A percentile compares a stretch with the other conserved stretches of the same genome.
Conservation (phyloP, 2,888 invertebrate species). For the Folsomia manolachei region DNA sequence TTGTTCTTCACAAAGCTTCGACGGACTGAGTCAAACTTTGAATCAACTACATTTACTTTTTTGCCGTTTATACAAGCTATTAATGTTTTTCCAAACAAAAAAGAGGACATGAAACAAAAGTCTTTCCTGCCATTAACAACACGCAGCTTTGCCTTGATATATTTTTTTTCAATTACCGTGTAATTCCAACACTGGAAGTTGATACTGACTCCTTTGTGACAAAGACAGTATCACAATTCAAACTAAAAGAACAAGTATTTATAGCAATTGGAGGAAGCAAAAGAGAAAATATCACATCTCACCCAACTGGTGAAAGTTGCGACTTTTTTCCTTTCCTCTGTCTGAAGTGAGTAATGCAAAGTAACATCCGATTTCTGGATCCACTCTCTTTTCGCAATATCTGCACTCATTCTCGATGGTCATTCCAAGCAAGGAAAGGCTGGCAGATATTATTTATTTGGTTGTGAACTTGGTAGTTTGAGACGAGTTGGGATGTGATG, state of each 20-base stretch:
- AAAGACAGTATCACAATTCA: background rate
- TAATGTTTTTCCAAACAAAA: no score
- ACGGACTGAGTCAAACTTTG: no score
- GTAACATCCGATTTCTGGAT: conserved; percentile 8
- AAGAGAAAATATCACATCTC: no score
- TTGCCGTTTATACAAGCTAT: no score
- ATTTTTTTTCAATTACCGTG: background rate
- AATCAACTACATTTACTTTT: no score
- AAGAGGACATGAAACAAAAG: no score
- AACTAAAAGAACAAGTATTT: background rate
- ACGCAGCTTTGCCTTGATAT: background rate
- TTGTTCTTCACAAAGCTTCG: no score
- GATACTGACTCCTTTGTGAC: background rate
- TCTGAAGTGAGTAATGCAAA: background rate
- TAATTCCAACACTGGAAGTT: background rate
- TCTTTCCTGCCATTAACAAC: background rate
- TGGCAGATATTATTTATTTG: conserved; percentile 17
- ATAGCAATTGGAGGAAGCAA: background rate
- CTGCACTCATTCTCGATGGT: no score
- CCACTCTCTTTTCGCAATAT: no score
- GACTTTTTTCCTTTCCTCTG: background rate
- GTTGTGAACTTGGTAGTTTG: background rate
- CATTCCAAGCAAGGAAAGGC: background rate
- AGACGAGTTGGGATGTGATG: background rate
- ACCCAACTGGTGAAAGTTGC: background rate